Base-by-base conservation (phyloP, 2,888 invertebrate species). In the Dicycla oo region DNA sequence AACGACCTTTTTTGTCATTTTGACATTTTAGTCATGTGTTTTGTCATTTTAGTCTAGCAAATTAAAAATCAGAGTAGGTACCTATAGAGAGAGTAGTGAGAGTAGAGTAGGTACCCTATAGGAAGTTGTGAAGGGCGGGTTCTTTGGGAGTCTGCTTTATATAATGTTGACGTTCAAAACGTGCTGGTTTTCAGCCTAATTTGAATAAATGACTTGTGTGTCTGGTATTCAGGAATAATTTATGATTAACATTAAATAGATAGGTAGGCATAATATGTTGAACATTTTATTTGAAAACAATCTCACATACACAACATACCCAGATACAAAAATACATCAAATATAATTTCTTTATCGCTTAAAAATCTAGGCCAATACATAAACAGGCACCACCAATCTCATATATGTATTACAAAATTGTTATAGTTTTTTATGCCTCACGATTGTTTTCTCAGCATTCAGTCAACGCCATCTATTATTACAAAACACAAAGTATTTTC, bases 381-480 rank as follows among this genome's bases (percentile, higher is more conserved):
- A 20, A 5, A 67, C 20, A 20, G 6, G 6, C 34, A 66, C 30
- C n/a, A 66, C 11, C 18, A n/a, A 63, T 5, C 7, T 30, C 5
- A 62, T 63, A 8, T 7, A 23, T 15, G 1, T n/a, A n/a, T 63
- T 4, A 63, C n/a, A 66, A 23, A 18, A 18, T 34, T 5, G 7
- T 64, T 10, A 3, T 30, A 30, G n/a, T n/a, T n/a, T n/a, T n/a
- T 34, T 34, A 67, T 38, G 1, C 15, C 10, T 38, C 15, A 6
- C 15, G 3, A n/a, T 7, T 60, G 4, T 34, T 23, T 38, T 23
- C 49, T 60, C 40, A 60, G 34, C 18, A 26, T 43, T 18, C 26
- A 47, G 45, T 26, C 26, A 69, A 13, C 60, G 71, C 78, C 70
- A 80, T 81, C 77, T 76, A 60, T 54, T 30, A 54, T 53, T 38